Conservation (phyloP, 2,888 invertebrate species). For the Marasmarcha lunaedactyla region DNA sequence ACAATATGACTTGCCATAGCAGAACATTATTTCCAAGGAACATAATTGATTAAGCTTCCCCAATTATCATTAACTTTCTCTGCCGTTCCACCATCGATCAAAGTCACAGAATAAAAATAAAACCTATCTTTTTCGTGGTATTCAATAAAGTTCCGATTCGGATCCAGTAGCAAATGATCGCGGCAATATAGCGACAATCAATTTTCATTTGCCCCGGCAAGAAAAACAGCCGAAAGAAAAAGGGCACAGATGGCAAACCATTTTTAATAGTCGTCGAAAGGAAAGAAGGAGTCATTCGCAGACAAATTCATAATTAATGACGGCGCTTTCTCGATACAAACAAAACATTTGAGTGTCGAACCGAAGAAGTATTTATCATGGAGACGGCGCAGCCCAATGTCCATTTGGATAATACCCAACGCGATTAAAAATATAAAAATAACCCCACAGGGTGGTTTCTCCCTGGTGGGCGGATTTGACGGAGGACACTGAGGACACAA, state of each 20-base stretch:
- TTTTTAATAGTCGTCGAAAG: slow-evolving; percentile 51
- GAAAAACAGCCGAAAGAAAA: slow-evolving; percentile 22
- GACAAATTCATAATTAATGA: slow-evolving; percentile 67
- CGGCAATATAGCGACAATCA: slow-evolving; percentile 58
- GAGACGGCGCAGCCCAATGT: slow-evolving; percentile 65
- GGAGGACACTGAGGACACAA: slow-evolving; percentile 71
- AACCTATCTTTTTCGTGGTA: slow-evolving; percentile 35
- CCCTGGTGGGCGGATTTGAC: slow-evolving; percentile 43
- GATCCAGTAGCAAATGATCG: slow-evolving; percentile 20
- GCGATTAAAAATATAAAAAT: slow-evolving; percentile 72
- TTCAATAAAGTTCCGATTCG: slow-evolving; percentile 45
- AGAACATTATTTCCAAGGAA: too few species aligned
- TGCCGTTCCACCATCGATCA: not conserved
- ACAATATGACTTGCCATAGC: too few species aligned
- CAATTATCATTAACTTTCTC: too few species aligned
- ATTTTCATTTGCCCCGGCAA: slow-evolving; percentile 46
- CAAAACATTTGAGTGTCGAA: slow-evolving; percentile 63
- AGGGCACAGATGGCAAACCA: slow-evolving; percentile 40
- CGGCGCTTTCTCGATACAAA: slow-evolving; percentile 54
- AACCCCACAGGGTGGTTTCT: slow-evolving; percentile 35
- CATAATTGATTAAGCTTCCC: too few species aligned
- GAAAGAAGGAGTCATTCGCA: slow-evolving; percentile 54
- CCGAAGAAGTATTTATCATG: slow-evolving; percentile 70
- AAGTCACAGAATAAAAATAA: slow-evolving; percentile 26
- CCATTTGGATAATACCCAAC: slow-evolving; percentile 71